Conservation (phyloP, 2,113 vertebrate species). For the Labeo rohita region DNA sequence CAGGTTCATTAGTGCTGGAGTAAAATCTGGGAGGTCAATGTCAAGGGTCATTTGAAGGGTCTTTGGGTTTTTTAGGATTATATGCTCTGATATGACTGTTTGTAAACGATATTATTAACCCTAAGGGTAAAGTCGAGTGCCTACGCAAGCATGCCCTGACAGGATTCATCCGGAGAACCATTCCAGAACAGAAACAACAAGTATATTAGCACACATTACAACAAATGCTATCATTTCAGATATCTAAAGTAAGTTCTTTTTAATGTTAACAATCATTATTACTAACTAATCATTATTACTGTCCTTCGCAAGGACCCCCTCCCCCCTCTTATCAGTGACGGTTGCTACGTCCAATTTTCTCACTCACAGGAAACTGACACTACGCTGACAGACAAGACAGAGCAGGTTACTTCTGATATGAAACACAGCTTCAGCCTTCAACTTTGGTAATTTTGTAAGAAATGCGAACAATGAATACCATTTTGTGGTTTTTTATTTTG, state of each 20-base stretch:
- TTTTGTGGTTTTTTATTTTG: too few relatives aligned
- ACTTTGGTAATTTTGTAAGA: too few relatives aligned
- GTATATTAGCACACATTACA: not conserved
- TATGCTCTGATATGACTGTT: not conserved
- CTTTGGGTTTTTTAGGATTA: not conserved
- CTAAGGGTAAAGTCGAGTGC: not conserved
- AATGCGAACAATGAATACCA: too few relatives aligned
- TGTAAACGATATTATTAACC: constrained; percentile 16
- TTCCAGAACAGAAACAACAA: not conserved
- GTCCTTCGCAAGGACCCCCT: too few relatives aligned
- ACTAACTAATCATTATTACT: not conserved
- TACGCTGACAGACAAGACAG: too few relatives aligned
- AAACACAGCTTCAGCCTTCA: too few relatives aligned
- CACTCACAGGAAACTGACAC: too few relatives aligned
- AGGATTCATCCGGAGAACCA: not conserved
- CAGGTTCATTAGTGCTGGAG: not conserved
- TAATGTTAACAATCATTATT: not conserved
- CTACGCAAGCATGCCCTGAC: not conserved
- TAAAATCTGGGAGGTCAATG: constrained; percentile 7
- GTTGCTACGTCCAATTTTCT: too few relatives aligned
- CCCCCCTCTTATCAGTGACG: too few relatives aligned
- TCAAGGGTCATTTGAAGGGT: constrained; percentile 20
- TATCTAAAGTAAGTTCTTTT: not conserved
- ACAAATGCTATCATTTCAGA: not conserved
- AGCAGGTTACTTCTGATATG: too few relatives aligned